A percentile compares a stretch with the other conserved stretches of the same genome.
These are phyloP conservation scores for Argyresthia goedartella DNA, from an alignment of 2,888 invertebrate species.

Conservation along the genomic window DNA sequence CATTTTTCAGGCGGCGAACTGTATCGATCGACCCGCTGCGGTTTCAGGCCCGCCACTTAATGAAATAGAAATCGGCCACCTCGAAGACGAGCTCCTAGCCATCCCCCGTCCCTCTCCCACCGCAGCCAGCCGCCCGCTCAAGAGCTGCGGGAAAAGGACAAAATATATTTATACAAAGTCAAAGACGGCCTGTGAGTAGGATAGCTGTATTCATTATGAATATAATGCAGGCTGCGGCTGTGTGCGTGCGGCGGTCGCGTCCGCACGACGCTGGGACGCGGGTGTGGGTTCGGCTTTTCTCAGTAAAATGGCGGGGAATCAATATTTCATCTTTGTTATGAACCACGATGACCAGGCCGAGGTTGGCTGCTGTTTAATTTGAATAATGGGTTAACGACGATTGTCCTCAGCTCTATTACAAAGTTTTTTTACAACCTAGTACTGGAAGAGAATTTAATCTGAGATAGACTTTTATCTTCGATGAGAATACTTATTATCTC, in stretches of 20 bases:
- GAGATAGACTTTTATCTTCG: no score
- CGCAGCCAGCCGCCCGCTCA: constrained; percentile 40
- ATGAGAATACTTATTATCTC: no score
- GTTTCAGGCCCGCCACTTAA: constrained; percentile 63
- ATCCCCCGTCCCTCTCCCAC: constrained; percentile 53
- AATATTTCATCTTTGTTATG: constrained; percentile 58
- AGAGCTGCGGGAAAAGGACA: constrained; percentile 52
- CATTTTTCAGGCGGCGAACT: constrained; percentile 40
- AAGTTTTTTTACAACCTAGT: no score
- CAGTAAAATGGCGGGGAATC: constrained; percentile 46
- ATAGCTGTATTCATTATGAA: constrained; percentile 71
- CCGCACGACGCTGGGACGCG: constrained; percentile 31
- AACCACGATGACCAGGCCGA: constrained; percentile 10
- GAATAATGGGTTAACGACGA: no score
- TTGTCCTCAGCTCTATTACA: no score
- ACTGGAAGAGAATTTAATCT: no score
- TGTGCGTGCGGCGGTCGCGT: constrained; percentile 45
- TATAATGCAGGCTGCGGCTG: constrained; percentile 63
- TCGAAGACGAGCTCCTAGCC: constrained; percentile 64
- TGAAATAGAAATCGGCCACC: constrained; percentile 69
- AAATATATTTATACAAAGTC: constrained; percentile 70
- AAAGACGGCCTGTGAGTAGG: constrained; percentile 67
- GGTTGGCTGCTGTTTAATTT: background rate
- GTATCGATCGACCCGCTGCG: constrained; percentile 63
- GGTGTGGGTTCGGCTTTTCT: constrained; percentile 54